Conservation (phyloP, 2,797 vertebrate species). For the Chloroceryle inda region DNA sequence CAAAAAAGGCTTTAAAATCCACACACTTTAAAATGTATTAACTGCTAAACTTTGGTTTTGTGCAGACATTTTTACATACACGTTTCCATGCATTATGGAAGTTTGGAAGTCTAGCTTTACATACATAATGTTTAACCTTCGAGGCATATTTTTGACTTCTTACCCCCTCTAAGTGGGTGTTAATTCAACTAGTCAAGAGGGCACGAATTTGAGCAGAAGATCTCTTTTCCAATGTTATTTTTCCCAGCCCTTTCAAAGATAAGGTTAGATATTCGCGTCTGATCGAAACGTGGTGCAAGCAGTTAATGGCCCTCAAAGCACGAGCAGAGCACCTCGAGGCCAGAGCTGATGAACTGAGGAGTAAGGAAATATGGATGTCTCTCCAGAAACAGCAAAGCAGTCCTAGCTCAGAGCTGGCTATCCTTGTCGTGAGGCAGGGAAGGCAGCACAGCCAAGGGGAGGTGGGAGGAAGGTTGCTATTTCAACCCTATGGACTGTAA, state of each 20-base stretch:
- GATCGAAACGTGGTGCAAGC: slow-evolving; percentile 57
- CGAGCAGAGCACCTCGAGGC: slow-evolving; percentile 48
- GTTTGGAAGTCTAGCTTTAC: slow-evolving; percentile 60
- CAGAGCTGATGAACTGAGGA: slow-evolving; percentile 55
- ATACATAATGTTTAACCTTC: slow-evolving; percentile 68
- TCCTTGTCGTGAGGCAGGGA: background rate
- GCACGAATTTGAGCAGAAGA: slow-evolving; percentile 36
- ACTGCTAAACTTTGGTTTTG: slow-evolving; percentile 34
- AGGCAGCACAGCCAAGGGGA: background rate
- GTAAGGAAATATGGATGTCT: background rate
- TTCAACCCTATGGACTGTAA: background rate
- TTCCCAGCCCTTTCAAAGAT: slow-evolving; percentile 62
- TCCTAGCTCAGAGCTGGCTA: background rate
- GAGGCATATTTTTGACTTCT: slow-evolving; percentile 63
- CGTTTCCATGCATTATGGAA: slow-evolving; percentile 57
- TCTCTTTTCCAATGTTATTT: slow-evolving; percentile 58
- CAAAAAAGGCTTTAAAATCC: slow-evolving; percentile 59
- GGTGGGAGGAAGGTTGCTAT: background rate
- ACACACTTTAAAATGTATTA: slow-evolving; percentile 57
- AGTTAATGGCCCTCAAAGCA: slow-evolving; percentile 57
- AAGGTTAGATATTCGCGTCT: slow-evolving; percentile 68
- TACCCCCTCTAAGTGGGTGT: slow-evolving; percentile 54
- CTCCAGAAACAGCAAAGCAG: slow-evolving; percentile 13
- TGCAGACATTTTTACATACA: slow-evolving; percentile 49
- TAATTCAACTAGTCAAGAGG: slow-evolving; percentile 66